Evolutionary conservation across 2,888 invertebrate species (phyloP).

Genomic region (Oscheius onirici): DNA sequence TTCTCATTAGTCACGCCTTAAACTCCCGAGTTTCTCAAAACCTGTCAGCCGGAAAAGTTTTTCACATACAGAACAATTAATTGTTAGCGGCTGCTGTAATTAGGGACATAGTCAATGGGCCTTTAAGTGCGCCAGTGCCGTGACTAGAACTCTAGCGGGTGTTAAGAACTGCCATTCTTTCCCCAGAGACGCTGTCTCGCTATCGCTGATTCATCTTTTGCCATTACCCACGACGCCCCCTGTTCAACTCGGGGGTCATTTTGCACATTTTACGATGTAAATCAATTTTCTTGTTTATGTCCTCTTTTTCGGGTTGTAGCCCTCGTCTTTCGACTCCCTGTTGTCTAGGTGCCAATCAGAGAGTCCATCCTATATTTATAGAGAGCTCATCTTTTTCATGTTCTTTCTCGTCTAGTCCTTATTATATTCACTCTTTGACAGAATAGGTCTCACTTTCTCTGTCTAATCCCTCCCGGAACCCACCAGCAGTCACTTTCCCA

Average conservation of each 20-base stretch:
- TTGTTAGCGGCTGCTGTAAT: constrained; percentile 20
- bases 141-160: constrained; percentile 18
- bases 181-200: constrained; percentile 13
- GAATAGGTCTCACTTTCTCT: no score
- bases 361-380: constrained; percentile 11
- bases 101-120: constrained; percentile 26
- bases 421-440: no score
- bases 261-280: not conserved
- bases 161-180: constrained; percentile 20
- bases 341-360: constrained; percentile 5
- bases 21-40: not conserved
- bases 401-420: not conserved
- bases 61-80: constrained; percentile 16
- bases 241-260: constrained; percentile 22
- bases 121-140: not conserved
- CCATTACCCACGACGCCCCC: constrained; percentile 21
- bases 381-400: not conserved
- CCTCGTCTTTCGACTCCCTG: not conserved
- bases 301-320: not conserved
- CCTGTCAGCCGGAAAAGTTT: not conserved
- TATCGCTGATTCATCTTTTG: constrained; percentile 30
- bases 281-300: not conserved
- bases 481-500: constrained; percentile 22
- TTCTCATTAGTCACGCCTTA: not conserved
- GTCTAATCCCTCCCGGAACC: constrained; percentile 16